Conservation (phyloP, 2,797 vertebrate genomes). For the Mus caroli region DNA sequence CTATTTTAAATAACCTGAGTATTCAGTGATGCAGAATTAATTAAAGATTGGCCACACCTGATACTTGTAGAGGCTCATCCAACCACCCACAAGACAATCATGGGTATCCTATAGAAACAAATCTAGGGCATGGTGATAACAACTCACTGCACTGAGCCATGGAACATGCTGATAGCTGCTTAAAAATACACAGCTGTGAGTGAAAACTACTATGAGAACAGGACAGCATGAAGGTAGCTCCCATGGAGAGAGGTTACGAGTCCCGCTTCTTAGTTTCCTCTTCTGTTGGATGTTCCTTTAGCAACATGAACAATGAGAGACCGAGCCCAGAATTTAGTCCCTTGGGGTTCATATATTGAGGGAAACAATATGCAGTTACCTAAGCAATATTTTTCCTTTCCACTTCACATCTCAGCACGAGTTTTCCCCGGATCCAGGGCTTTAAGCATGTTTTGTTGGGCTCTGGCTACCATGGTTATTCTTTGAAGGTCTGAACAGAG, state of each 20-base stretch:
- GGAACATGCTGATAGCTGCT: not conserved
- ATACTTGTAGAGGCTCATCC: not conserved
- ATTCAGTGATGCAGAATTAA: not conserved
- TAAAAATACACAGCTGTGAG: constrained; percentile 30
- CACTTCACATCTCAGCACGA: constrained; percentile 67
- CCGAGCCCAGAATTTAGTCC: constrained; percentile 23
- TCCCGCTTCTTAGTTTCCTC: constrained; percentile 10
- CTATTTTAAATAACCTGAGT: constrained; percentile 29
- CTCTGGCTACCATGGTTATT: constrained; percentile 75
- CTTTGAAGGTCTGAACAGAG: constrained; percentile 75
- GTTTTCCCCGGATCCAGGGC: constrained; percentile 33
- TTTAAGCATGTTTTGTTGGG: constrained; percentile 30
- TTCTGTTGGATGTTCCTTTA: constrained; percentile 60
- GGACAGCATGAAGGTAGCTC: constrained; percentile 33
- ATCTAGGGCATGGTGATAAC: not conserved
- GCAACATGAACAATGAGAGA: constrained; percentile 45
- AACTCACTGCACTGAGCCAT: not conserved
- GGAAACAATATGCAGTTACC: constrained; percentile 54
- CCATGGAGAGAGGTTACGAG: not conserved
- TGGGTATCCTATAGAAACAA: constrained; percentile 39
- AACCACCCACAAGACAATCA: not conserved
- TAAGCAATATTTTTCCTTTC: constrained; percentile 59
- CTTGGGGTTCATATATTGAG: constrained; percentile 61
- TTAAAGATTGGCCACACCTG: not conserved
- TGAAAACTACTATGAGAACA: constrained; percentile 27